phyloP scores from a whole-genome alignment of 2,888 invertebrate genomes.

The Meandrusa payeni region DNA sequence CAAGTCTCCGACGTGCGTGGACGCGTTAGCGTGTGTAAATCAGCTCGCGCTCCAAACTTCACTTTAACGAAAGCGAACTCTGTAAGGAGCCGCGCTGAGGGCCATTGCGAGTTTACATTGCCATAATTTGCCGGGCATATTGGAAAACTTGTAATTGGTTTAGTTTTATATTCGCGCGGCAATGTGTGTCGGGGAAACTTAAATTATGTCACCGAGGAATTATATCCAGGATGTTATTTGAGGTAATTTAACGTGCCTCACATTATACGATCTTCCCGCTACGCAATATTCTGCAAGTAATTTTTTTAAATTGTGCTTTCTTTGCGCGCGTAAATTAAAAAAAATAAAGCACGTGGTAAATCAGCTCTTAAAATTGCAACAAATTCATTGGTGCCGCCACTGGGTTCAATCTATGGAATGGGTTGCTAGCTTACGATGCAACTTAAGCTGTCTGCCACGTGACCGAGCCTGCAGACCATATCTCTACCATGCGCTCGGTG shows the following conservation, averaged over 20 bases:
- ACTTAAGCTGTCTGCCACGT: too few species aligned
- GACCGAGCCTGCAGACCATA: too few species aligned
- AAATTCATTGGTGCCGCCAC: too few species aligned
- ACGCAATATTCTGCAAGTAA: too few species aligned
- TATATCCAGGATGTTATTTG: constrained; percentile 25
- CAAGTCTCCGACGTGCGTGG: constrained; percentile 31
- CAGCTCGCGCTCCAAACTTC: constrained; percentile 45
- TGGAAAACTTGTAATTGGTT: constrained; percentile 77
- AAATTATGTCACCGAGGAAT: constrained; percentile 25
- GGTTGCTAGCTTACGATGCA: too few species aligned
- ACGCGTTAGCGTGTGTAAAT: constrained; percentile 35
- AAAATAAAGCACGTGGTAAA: too few species aligned
- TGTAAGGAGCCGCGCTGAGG: constrained; percentile 53
- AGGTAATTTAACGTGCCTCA: background rate
- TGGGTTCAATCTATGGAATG: too few species aligned
- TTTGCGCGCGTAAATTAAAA: too few species aligned
- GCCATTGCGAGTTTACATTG: constrained; percentile 63
- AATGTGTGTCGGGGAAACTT: constrained; percentile 57
- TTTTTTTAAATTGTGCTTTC: too few species aligned
- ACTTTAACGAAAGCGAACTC: constrained; percentile 45
- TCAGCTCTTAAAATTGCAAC: too few species aligned
- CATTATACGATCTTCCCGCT: background rate
- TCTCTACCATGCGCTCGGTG: too few species aligned
- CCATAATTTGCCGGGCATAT: constrained; percentile 71
- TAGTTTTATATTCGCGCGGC: constrained; percentile 67